Evolutionary conservation across 2,888 invertebrate species (phyloP), one percentile per base, ranked within the genome.

Genomic region (Morpho deidamia): DNA sequence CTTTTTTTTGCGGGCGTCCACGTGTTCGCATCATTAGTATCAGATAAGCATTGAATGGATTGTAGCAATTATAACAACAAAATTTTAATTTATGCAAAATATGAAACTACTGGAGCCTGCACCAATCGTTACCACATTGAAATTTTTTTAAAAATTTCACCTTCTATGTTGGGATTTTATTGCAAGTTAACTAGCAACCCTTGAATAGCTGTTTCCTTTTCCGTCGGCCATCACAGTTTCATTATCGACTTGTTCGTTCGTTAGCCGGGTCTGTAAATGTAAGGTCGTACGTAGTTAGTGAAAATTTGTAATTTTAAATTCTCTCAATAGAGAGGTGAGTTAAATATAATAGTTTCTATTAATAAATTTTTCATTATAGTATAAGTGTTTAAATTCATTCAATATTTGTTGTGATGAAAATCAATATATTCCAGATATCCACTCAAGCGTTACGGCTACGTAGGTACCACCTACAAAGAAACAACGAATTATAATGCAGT

Each of bases 201-300:
- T 43, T 38, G 33, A 7, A 2, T 64, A 56, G 56, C 50, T 32
- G 56, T 63, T 66, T 76, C 76, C 74, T 68, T 71, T 72, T 81
- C 81, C 65, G 61, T 61, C 65, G 55, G 61, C 65, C 63, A 63
- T 63, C 44, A 49, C 56, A 56, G 53, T 58, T 60, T 88, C 91
- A 91, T 90, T 90, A 89, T 84, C 86, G 91, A 91, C 90, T 92
- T 91, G 92, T 92, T 92, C 91, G 88, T 91, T 91, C 91, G 88
- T 23, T 23, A 23, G 23, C 90, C 90, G 89, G 88, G 89, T 86
- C 81, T 83, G 85, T 71, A 72, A 70, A 74, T 83, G 85, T 71
- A 72, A 70, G 75, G 75, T 63, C 62, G 58, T 57, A 38, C n/a
- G 74, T 75, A 74, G 81, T 80, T 81, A 79, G 87, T 86, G 86